Base-by-base conservation (phyloP, 64 coral and sea anemone genomes). In the Dendronephthya gigantea region DNA sequence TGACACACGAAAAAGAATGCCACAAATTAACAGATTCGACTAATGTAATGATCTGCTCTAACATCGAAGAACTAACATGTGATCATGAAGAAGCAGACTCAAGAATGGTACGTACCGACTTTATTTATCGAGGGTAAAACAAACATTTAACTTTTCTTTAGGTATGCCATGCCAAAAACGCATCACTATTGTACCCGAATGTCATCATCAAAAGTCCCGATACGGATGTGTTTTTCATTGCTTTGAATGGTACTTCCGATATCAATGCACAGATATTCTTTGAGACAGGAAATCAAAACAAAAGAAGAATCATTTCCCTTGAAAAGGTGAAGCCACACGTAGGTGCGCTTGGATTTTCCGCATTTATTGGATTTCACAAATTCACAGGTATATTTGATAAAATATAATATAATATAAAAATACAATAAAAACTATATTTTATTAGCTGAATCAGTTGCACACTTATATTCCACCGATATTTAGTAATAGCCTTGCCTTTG, bases 251-350 rank as follows among this genome's bases (percentile, higher is more conserved):
- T 28, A 58, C 50, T 85, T 85, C 28, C 84, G 65, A 33, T 31
- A 85, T 85, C 37, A 85, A 51, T 66, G 84, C 49, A 35, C 84
- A 85, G 7, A 59, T 85, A 85, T 85, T 85, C 52, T 85, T 85
- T 39, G 50, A 85, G 25, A 85, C 84, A 85, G 84, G 84, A 65
- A 62, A 14, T 59, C 84, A 85, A 85, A 62, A 59, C 84, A 85
- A 65, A 15, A 85, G 25, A 0, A 85, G 84, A 86, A 85, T 85
- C 49, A 85, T 62, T 7, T 13, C 29, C 84, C 55, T 86, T 40
- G 50, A 86, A 1, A 86, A 86, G 31, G 84, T 86, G 49, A 86
- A 86, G 55, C 84, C 65, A 86, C 11, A 68, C 55, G 52, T 86
- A 38, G 84, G 84, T 86, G 65, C 55, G 33, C 34, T 68, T 7